Conservation (phyloP, 2,113 vertebrate species). For the Macquaria ambigua region DNA sequence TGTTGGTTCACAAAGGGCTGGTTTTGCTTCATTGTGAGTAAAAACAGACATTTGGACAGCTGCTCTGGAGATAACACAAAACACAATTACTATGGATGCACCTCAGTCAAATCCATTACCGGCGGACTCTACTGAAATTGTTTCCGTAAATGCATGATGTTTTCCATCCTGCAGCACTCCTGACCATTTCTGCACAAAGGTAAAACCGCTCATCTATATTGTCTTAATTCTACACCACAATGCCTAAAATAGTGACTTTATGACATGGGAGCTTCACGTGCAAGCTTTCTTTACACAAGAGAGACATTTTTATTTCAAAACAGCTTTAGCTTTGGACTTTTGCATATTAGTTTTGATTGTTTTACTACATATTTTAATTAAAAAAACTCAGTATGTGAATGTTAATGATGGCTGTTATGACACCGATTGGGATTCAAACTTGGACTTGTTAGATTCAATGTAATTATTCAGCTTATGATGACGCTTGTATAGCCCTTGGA, state of each 20-base stretch:
- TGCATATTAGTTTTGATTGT: conserved; percentile 86
- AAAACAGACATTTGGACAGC: conserved; percentile 81
- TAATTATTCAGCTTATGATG: conserved; percentile 69
- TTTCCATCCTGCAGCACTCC: conserved; percentile 52
- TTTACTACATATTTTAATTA: conserved; percentile 64
- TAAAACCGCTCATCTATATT: conserved; percentile 52
- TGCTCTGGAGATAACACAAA: conserved; percentile 79
- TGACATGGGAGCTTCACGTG: conserved; percentile 67
- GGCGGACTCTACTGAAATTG: conserved; percentile 48
- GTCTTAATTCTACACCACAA: conserved; percentile 60
- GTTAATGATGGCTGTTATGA: conserved; percentile 66
- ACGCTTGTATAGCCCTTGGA: conserved; percentile 85
- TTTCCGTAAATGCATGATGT: conserved; percentile 60
- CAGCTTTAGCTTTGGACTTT: conserved; percentile 77
- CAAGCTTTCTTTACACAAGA: conserved; percentile 67
- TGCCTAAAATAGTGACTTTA: conserved; percentile 61
- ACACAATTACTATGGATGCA: conserved; percentile 78
- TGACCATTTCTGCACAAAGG: conserved; percentile 59
- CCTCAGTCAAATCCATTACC: conserved; percentile 76
- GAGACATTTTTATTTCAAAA: conserved; percentile 68
- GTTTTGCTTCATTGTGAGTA: conserved; percentile 81
- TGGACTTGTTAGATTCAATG: conserved; percentile 63
- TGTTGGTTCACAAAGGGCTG: conserved; percentile 83
- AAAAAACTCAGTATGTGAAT: conserved; percentile 62
- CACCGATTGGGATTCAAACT: conserved; percentile 61